These are phyloP conservation scores for Loris lydekkerianus DNA, from an alignment of 2,797 vertebrate species.

Conservation along the genomic window DNA sequence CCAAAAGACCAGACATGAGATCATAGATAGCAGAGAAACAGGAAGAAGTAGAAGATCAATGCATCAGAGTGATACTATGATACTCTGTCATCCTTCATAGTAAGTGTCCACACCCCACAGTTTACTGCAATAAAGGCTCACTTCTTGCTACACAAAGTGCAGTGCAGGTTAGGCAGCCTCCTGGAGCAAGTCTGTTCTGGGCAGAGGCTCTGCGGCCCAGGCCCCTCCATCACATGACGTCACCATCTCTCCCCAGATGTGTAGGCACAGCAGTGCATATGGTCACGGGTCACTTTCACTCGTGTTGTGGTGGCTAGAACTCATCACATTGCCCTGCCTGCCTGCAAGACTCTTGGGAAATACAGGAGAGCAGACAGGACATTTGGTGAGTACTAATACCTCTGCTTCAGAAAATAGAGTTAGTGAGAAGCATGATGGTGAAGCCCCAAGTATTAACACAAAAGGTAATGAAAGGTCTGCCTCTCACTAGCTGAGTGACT, in stretches of 20 bases:
- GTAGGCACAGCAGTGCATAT: not conserved
- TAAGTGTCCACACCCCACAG: not conserved
- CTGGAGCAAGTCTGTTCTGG: not conserved
- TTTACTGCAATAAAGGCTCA: constrained; percentile 18
- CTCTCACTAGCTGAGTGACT: not conserved
- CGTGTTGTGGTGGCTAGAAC: not conserved
- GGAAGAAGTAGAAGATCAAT: not conserved
- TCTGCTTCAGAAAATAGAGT: not conserved
- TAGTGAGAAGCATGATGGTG: not conserved
- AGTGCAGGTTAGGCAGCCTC: not conserved
- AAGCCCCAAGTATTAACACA: not conserved
- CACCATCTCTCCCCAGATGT: not conserved
- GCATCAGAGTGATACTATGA: not conserved
- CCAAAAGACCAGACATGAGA: not conserved
- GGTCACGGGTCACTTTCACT: constrained; percentile 31
- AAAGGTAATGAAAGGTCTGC: not conserved
- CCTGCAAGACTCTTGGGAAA: not conserved
- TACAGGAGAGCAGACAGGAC: not conserved
- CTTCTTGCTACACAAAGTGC: not conserved
- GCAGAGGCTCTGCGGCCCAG: not conserved
- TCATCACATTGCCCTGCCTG: not conserved
- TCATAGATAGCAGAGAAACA: not conserved
- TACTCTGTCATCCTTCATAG: not conserved
- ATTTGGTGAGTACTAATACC: not conserved
- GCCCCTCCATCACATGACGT: not conserved